Percentiles rank a stretch among this genome's conserved stretches.
Conservation (phyloP, 1,140 invertebrate genomes). For the Aphelinus atriplicis region DNA sequence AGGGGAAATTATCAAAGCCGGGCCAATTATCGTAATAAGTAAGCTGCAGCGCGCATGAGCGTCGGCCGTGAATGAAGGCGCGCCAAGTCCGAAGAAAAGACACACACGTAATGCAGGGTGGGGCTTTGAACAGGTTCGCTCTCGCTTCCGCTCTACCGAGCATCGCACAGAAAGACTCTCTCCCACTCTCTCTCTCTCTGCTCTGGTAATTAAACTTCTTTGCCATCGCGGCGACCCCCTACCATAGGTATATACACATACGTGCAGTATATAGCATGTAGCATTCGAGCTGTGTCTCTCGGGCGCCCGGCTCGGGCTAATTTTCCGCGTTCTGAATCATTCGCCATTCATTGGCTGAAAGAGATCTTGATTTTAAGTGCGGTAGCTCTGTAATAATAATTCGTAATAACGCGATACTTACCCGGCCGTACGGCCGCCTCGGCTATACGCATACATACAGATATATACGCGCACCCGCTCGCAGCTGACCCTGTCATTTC, state of each 20-base stretch:
- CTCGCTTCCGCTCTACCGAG: no score
- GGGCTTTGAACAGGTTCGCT: slow-evolving; percentile 23
- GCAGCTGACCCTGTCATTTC: slow-evolving; percentile 56
- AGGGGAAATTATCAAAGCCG: slow-evolving; percentile 10
- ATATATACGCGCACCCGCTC: slow-evolving; percentile 23
- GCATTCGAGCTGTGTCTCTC: background rate
- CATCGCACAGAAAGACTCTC: no score
- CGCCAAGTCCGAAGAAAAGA: slow-evolving; percentile 19
- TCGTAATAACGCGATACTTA: slow-evolving; percentile 58
- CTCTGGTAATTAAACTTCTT: slow-evolving; percentile 38
- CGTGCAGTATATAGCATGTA: background rate
- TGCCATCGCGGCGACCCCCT: no score
- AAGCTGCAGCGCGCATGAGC: background rate
- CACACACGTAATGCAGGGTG: background rate
- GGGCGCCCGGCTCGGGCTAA: slow-evolving; percentile 48
- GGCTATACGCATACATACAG: background rate
- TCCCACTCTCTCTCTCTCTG: background rate
- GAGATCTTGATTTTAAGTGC: slow-evolving; percentile 65
- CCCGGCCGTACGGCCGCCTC: background rate
- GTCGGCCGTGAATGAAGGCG: slow-evolving; percentile 12
- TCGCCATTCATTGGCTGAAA: slow-evolving; percentile 65
- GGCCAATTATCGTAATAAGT: slow-evolving; percentile 37
- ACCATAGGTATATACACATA: background rate
- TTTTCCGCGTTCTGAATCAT: slow-evolving; percentile 63
- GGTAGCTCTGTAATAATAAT: slow-evolving; percentile 63